Evolutionary conservation across 2,797 vertebrate species (phyloP), one percentile per base, ranked within the genome.

Genomic region (Silurus aristotelis): DNA sequence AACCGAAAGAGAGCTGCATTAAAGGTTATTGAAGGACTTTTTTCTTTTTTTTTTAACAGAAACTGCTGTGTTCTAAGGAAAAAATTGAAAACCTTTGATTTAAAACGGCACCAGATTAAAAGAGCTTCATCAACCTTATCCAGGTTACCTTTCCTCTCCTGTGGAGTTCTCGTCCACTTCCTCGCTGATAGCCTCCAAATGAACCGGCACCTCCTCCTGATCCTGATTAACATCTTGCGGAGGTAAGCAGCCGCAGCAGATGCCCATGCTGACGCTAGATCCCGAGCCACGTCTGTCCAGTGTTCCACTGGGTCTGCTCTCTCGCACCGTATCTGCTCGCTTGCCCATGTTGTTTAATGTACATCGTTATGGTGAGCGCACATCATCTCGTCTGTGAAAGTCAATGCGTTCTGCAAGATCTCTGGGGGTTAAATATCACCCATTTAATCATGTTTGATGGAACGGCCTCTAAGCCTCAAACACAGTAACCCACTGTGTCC

Each of bases 401-500:
- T 90, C 92, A 88, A 92, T 90, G 87, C 90, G 89, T 91, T 92
- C 86, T 89, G 80, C 87, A 90, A 89, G 84, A 88, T 87, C 85
- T 89, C 87, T 75, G 60, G 87, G 77, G 88, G 89, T 92, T 94
- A 94, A 95, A 95, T 94, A 94, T 91, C 91, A 89, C 85, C 89
- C 89, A 92, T 88, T 85, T 85, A 93, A 92, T 91, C 89, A 91
- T 90, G 90, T 80, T 85, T 90, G 92, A 92, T 87, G 92, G 93
- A 96, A 94, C 91, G 91, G 90, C 82, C 90, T 91, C 73, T 82
- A 91, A 88, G 88, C 85, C 89, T 86, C 89, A 90, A 86, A 90
- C 91, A 95, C 92, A 94, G 87, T 89, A 90, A 81, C 92, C 92
- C 92, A 95, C 94, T 93, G 92, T 92, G 86, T 83, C 87, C 88